Percentiles rank a stretch among this genome's conserved stretches.
Evolutionary conservation across 2,113 vertebrate genomes (phyloP).

Genomic region (Alectura lathami): DNA sequence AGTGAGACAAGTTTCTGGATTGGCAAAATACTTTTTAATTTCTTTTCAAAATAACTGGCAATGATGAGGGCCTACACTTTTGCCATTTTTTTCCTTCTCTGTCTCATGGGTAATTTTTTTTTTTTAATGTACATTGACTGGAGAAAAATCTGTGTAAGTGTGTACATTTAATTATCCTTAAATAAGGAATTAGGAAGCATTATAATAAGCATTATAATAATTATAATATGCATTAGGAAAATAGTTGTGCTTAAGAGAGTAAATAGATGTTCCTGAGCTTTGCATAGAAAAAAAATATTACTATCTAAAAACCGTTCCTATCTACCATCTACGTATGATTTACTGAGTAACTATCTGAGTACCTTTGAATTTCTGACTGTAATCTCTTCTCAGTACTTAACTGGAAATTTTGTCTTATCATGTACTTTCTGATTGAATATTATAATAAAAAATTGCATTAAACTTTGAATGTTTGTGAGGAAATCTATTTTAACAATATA

Average conservation of each 20-base stretch:
- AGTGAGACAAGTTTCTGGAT: neutral
- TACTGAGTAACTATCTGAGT: neutral
- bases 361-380: neutral
- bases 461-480: neutral
- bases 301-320: neutral
- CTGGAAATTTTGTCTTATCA: neutral
- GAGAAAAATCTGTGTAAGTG: neutral
- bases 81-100: neutral
- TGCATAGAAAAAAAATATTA: neutral
- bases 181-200: too few relatives aligned
- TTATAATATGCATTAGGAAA: too few relatives aligned
- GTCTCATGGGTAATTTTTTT: neutral
- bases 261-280: neutral
- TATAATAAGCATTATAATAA: too few relatives aligned
- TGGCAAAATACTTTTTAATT: neutral
- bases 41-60: neutral
- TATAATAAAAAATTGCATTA: neutral
- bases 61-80: neutral
- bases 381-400: neutral
- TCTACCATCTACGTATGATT: neutral
- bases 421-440: neutral
- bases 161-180: neutral
- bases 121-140: neutral
- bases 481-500: neutral
- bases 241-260: neutral